phyloP scores from a whole-genome alignment of 1,140 invertebrate genomes.

The Goniozus legneri region DNA sequence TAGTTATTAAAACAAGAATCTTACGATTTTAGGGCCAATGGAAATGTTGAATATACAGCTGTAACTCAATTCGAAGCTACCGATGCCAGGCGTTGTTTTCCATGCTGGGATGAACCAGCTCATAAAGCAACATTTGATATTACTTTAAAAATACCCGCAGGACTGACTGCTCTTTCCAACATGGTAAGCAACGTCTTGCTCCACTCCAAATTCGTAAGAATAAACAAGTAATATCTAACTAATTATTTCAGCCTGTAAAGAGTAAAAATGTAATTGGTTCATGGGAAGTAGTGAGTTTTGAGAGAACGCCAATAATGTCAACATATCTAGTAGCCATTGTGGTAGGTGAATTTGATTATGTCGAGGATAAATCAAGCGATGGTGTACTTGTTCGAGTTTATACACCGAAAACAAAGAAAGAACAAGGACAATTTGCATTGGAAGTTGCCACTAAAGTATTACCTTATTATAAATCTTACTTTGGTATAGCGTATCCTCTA shows the following conservation, averaged over 20 bases:
- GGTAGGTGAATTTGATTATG: constrained; percentile 91
- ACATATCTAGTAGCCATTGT: constrained; percentile 92
- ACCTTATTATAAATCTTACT: constrained; percentile 92
- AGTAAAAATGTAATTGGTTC: constrained; percentile 1
- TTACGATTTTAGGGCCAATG: constrained; percentile 61
- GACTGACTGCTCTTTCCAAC: constrained; percentile 85
- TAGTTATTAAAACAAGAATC: neutral
- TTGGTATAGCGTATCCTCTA: constrained; percentile 90
- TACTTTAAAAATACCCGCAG: constrained; percentile 72
- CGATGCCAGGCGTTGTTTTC: constrained; percentile 90
- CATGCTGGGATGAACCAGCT: constrained; percentile 97
- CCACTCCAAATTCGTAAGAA: too few relatives aligned
- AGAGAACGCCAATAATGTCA: constrained; percentile 91
- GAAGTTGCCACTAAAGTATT: constrained; percentile 82
- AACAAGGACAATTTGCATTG: constrained; percentile 89
- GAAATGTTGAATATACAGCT: constrained; percentile 77
- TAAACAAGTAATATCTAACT: too few relatives aligned
- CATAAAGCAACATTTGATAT: constrained; percentile 94
- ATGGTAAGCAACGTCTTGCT: constrained; percentile 65
- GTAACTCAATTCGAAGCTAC: constrained; percentile 94
- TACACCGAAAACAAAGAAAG: constrained; percentile 86
- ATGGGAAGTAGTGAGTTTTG: constrained; percentile 68
- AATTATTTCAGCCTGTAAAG: constrained; percentile 34
- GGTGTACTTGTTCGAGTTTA: constrained; percentile 87
- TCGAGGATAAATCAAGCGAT: constrained; percentile 77